These are phyloP conservation scores for Sebastes umbrosus DNA, from an alignment of 2,797 vertebrate genomes.

Conservation along the genomic window DNA sequence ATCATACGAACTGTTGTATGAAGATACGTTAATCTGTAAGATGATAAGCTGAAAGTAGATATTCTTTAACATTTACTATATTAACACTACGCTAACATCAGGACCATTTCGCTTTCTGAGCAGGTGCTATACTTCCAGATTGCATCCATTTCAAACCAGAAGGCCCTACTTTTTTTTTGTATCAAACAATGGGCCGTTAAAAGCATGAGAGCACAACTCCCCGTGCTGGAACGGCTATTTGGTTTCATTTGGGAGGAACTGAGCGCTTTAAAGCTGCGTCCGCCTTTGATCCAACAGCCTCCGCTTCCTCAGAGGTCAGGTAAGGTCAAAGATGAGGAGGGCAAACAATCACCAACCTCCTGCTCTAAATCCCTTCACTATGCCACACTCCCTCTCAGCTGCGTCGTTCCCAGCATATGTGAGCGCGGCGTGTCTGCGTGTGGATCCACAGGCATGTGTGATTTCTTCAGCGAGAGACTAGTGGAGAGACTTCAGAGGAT, in stretches of 20 bases:
- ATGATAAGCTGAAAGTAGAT: background rate
- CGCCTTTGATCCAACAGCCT: slow-evolving; percentile 39
- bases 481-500: slow-evolving; percentile 46
- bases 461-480: slow-evolving; percentile 33
- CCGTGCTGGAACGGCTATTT: slow-evolving; percentile 6
- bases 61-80: background rate
- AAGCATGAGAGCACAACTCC: slow-evolving; percentile 12
- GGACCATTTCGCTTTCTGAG: background rate
- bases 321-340: slow-evolving; percentile 72
- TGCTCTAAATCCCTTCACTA: slow-evolving; percentile 54
- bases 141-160: slow-evolving; percentile 33
- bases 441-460: slow-evolving; percentile 39
- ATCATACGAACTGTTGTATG: too few species aligned
- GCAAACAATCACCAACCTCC: slow-evolving; percentile 65
- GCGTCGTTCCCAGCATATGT: slow-evolving; percentile 59
- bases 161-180: slow-evolving; percentile 15
- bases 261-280: slow-evolving; percentile 41
- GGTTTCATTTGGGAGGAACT: slow-evolving; percentile 41
- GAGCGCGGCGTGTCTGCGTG: slow-evolving; percentile 13
- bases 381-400: slow-evolving; percentile 66
- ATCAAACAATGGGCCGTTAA: slow-evolving; percentile 37
- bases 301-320: slow-evolving; percentile 47
- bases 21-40: background rate
- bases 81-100: background rate
- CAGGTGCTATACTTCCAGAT: background rate